Evolutionary conservation across 2,888 invertebrate species (phyloP).

Genomic region (Smittia aterrima): DNA sequence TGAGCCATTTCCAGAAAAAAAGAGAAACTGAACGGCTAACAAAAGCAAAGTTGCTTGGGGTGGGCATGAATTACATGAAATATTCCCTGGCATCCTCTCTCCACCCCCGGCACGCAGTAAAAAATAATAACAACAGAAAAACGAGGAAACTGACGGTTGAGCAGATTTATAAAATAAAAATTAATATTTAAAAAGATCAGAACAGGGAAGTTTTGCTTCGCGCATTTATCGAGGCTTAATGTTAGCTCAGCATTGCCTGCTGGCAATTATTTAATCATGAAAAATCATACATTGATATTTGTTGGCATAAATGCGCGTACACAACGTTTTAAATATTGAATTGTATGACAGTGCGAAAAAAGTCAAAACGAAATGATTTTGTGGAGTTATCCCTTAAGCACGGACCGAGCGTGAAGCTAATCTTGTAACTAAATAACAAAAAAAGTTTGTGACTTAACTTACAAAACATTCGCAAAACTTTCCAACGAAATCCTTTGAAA

Average conservation of each 20-base stretch:
- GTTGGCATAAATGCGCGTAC: constrained; percentile 14
- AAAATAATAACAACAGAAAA: neutral
- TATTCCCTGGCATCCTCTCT: too few species aligned
- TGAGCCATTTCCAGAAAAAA: too few species aligned
- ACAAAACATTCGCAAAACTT: neutral
- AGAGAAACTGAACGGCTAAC: too few species aligned
- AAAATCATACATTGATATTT: constrained; percentile 36
- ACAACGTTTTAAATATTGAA: constrained; percentile 26
- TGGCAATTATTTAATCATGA: constrained; percentile 37
- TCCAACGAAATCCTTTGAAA: neutral
- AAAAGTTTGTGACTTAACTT: too few species aligned
- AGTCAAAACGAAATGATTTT: neutral
- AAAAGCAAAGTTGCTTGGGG: too few species aligned
- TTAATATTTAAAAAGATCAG: neutral
- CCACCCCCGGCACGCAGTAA: neutral
- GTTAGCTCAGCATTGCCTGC: constrained; percentile 33
- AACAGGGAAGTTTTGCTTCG: neutral
- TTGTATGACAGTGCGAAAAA: neutral
- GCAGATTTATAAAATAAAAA: neutral
- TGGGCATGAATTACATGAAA: neutral
- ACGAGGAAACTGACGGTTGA: neutral
- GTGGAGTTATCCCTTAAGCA: neutral
- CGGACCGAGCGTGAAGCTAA: too few species aligned
- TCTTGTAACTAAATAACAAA: too few species aligned
- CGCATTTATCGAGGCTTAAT: neutral